phyloP scores from a whole-genome alignment of 1,140 invertebrate species.

The Anagrus nilaparvatae region DNA sequence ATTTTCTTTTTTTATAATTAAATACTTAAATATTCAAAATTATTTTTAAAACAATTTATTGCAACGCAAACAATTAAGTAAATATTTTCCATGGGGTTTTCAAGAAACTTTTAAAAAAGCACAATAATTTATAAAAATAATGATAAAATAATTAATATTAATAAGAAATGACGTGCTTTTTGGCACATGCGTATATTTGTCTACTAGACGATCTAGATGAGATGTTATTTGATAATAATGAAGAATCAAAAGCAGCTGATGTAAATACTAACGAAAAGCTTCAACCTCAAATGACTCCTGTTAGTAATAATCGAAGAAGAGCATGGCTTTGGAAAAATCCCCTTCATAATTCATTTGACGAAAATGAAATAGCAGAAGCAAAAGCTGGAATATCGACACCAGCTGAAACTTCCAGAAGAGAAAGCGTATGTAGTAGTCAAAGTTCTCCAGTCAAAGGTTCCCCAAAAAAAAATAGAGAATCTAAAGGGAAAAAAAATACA shows the following conservation, averaged over 20 bases:
- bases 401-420: slow-evolving; percentile 29
- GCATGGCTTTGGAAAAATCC: slow-evolving; percentile 35
- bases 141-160: slow-evolving; percentile 7
- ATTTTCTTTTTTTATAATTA: too few species aligned
- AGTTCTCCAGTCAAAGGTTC: slow-evolving; percentile 31
- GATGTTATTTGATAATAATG: slow-evolving; percentile 33
- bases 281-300: neutral
- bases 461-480: slow-evolving; percentile 30
- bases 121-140: too few species aligned
- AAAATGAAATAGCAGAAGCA: slow-evolving; percentile 28
- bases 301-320: slow-evolving; percentile 24
- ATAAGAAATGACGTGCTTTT: slow-evolving; percentile 17
- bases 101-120: too few species aligned
- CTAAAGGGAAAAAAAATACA: slow-evolving; percentile 20
- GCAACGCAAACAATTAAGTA: too few species aligned
- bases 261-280: slow-evolving; percentile 8
- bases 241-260: slow-evolving; percentile 25
- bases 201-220: slow-evolving; percentile 40
- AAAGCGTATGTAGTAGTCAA: slow-evolving; percentile 30
- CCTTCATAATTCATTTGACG: slow-evolving; percentile 29
- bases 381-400: slow-evolving; percentile 12
- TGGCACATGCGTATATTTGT: slow-evolving; percentile 19
- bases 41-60: slow-evolving; percentile 7
- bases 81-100: too few species aligned
- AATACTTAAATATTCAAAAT: slow-evolving; percentile 4